Conservation (phyloP, 2,113 vertebrate species). For the Pogonocichla stellata region DNA sequence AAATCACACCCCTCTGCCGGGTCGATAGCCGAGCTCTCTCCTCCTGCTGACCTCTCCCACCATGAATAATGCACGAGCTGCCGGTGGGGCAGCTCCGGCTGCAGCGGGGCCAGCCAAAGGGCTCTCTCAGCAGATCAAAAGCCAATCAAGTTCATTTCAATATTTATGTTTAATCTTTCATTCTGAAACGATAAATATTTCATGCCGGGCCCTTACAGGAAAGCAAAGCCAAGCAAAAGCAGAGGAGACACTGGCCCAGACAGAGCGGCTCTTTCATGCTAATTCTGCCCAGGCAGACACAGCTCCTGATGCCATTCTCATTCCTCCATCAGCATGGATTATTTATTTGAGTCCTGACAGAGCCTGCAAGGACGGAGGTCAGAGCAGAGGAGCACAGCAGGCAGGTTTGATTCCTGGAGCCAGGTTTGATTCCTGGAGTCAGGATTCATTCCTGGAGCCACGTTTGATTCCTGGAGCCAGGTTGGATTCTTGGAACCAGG, state of each 20-base stretch:
- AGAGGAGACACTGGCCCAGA: neutral
- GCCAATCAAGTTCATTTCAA: constrained; percentile 54
- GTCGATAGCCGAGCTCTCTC: neutral
- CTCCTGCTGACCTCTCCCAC: neutral
- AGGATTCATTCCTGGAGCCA: no score
- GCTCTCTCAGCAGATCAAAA: constrained; percentile 46
- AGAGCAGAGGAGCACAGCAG: neutral
- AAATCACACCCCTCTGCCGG: neutral
- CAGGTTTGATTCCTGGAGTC: neutral
- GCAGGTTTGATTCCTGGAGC: neutral
- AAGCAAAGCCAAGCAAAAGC: constrained; percentile 6
- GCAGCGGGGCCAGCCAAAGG: constrained; percentile 10
- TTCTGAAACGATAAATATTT: constrained; percentile 59
- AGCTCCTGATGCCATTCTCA: neutral
- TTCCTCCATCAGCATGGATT: neutral
- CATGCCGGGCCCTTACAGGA: neutral
- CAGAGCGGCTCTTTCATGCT: neutral
- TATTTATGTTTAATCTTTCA: constrained; percentile 61
- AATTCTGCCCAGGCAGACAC: neutral
- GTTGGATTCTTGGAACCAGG: neutral
- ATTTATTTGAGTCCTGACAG: neutral
- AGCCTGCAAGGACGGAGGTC: neutral
- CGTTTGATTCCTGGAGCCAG: neutral
- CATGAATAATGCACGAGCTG: constrained; percentile 27
- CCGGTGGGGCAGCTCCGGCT: neutral